Conservation (phyloP, 2,113 vertebrate species). For the Nanorana parkeri region DNA sequence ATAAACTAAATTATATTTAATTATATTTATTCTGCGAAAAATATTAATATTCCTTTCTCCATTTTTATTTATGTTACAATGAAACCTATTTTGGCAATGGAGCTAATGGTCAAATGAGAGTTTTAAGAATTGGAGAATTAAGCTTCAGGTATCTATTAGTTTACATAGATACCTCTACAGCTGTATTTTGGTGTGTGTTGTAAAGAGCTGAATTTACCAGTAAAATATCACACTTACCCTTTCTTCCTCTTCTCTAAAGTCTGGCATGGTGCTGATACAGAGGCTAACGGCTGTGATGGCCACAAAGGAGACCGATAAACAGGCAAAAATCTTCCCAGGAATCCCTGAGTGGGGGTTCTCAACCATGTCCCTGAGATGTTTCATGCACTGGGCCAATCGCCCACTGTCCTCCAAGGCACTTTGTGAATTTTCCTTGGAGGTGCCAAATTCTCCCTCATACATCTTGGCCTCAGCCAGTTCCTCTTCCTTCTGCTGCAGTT, state of each 20-base stretch:
- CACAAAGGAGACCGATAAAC: constrained; percentile 90
- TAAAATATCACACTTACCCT: constrained; percentile 77
- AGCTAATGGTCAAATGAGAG: too few relatives aligned
- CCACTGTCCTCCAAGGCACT: constrained; percentile 68
- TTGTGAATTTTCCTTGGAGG: constrained; percentile 68
- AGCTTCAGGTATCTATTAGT: too few relatives aligned
- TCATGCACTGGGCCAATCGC: constrained; percentile 74
- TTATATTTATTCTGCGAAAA: too few relatives aligned
- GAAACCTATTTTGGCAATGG: too few relatives aligned
- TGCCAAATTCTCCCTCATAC: constrained; percentile 68
- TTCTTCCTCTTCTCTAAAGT: constrained; percentile 92
- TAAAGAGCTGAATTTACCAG: too few relatives aligned
- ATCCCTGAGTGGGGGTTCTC: constrained; percentile 92
- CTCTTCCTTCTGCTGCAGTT: constrained; percentile 85
- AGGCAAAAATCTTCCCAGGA: constrained; percentile 94
- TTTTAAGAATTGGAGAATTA: too few relatives aligned
- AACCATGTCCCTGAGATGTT: constrained; percentile 89
- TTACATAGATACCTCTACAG: too few relatives aligned
- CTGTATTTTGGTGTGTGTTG: too few relatives aligned
- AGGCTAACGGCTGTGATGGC: constrained; percentile 93
- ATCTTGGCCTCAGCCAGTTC: constrained; percentile 83
- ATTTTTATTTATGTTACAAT: too few relatives aligned
- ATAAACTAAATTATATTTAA: too few relatives aligned
- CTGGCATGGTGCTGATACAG: constrained; percentile 97
- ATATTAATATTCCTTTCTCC: too few relatives aligned